Evolutionary conservation across 2,888 invertebrate species (phyloP), one percentile per base, ranked within the genome.

Genomic region (Ormyrus rosae): DNA sequence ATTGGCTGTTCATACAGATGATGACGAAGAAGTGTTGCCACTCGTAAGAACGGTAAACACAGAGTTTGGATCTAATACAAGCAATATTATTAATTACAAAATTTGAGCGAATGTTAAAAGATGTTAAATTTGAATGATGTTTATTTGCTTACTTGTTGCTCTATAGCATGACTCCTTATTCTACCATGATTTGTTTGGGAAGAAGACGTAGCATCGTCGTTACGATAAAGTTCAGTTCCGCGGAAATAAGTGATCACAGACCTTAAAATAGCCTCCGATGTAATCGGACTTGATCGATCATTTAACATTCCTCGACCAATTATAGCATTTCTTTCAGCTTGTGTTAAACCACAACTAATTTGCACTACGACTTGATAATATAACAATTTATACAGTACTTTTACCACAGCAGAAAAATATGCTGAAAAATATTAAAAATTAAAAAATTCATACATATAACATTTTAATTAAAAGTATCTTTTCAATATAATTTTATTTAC

Each of bases 281-380:
- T 83, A n/a, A 74, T 72, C 50, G 87, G 82, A 60, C 84, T 84
- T 0, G 85, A 77, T 61, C 74, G 50, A 19, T 87, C 85, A 7
- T 70, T 51, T 11, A 81, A 82, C 63, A 82, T 83, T 53, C 83
- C 86, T 81, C 88, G 88, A 85, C 90, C 89, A 64, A 88, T 80
- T 46, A 88, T 77, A 58, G 87, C 85, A 67, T 86, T 87, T 64
- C 96, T 93, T 85, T 95, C 95, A 61, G 92, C 92, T 65, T 94
- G 93, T 60, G 93, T 93, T 87, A 95, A 92, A 83, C 92, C 93
- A 83, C 95, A 95, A 76, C 95, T 94, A 83, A 97, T 92, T 91
- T 96, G 96, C 74, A 95, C 94, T 83, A 97, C 94, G 68, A 97
- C 95, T 93, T 98, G 98, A 91, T 98, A 95, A 92, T 96, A 97